Evolutionary conservation across 2,113 vertebrate species (phyloP).

Genomic region (Oncorhynchus tshawytscha): DNA sequence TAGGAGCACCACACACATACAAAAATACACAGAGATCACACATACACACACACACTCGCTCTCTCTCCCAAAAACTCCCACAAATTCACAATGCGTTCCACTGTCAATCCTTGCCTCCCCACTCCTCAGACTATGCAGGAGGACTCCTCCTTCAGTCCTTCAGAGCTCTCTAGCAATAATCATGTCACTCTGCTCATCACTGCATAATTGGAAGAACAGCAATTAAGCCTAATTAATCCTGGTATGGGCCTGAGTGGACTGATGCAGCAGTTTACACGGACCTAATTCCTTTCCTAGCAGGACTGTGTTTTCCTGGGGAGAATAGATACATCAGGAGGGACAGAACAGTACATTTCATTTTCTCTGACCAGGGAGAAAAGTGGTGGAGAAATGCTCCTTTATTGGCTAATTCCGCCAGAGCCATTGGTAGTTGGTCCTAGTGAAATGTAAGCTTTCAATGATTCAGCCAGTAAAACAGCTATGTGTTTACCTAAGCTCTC

Average conservation of each 20-base stretch:
- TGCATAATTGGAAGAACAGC: constrained; percentile 48
- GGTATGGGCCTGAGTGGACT: constrained; percentile 35
- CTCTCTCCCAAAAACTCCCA: background rate
- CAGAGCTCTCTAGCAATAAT: constrained; percentile 11
- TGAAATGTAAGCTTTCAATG: constrained; percentile 37
- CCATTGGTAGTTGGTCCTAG: constrained; percentile 14
- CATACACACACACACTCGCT: too few species aligned
- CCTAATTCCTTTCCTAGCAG: constrained; percentile 29
- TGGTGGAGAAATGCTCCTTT: constrained; percentile 12
- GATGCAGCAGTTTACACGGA: constrained; percentile 43
- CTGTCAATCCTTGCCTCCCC: too few species aligned
- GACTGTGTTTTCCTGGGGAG: constrained; percentile 17
- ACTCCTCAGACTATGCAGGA: background rate
- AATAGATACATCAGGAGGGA: constrained; percentile 36
- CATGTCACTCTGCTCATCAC: constrained; percentile 40
- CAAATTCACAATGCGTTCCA: background rate
- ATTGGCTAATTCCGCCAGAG: constrained; percentile 5
- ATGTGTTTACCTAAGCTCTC: constrained; percentile 36
- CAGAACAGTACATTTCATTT: constrained; percentile 9
- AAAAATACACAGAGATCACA: too few species aligned
- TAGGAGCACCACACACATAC: too few species aligned
- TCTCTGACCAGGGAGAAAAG: constrained; percentile 19
- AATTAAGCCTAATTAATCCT: constrained; percentile 51
- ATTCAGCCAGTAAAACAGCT: constrained; percentile 34
- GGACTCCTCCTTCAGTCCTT: background rate